phyloP scores from a whole-genome alignment of 2,888 invertebrate genomes.

The Tachina fera region DNA sequence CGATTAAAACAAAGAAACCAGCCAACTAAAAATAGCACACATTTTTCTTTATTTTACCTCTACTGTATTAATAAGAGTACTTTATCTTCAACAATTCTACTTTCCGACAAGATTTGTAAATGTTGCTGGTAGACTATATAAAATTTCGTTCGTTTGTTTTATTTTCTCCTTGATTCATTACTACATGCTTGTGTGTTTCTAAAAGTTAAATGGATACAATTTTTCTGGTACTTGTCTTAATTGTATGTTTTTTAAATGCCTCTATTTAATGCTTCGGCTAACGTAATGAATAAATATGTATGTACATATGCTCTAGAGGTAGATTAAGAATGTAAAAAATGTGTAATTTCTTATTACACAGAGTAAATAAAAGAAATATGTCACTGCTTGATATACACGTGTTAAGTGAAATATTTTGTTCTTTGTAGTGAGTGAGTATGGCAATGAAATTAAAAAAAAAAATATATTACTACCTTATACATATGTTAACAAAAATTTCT shows the following conservation, averaged over 20 bases:
- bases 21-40: too few relatives aligned
- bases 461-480: too few relatives aligned
- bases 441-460: too few relatives aligned
- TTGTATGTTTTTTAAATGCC: constrained; percentile 54
- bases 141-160: neutral
- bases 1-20: too few relatives aligned
- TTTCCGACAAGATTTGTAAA: constrained; percentile 29
- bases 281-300: neutral
- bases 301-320: too few relatives aligned
- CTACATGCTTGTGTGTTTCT: neutral
- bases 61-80: neutral
- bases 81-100: neutral
- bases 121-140: constrained; percentile 34
- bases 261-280: constrained; percentile 46
- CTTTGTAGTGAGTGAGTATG: too few relatives aligned
- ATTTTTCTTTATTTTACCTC: neutral
- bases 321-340: neutral
- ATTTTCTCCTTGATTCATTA: neutral
- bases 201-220: constrained; percentile 5
- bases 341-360: too few relatives aligned
- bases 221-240: constrained; percentile 20
- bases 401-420: too few relatives aligned
- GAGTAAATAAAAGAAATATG: neutral
- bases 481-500: too few relatives aligned
- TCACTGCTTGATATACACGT: neutral